These are phyloP conservation scores for Drosophila limbata DNA, from an alignment of 2,888 invertebrate species.

Conservation along the genomic window DNA sequence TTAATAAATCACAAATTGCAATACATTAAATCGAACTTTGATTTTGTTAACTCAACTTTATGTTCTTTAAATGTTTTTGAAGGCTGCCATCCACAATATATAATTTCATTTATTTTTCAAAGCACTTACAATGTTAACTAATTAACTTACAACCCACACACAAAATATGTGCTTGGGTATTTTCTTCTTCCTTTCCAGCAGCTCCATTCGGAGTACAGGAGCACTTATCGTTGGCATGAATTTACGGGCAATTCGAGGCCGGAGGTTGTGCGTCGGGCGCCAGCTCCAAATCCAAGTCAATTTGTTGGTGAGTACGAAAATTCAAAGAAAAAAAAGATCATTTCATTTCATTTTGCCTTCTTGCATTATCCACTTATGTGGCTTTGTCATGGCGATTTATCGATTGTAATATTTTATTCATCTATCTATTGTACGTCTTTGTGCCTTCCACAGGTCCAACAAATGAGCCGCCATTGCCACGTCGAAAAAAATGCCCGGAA, in stretches of 20 bases:
- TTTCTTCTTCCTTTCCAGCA: slow-evolving; percentile 85
- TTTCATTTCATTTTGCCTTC: slow-evolving; percentile 21
- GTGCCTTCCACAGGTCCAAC: slow-evolving; percentile 84
- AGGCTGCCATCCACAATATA: no score
- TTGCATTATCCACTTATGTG: slow-evolving; percentile 32
- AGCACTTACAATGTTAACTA: slow-evolving; percentile 1
- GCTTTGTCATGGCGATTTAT: slow-evolving; percentile 42
- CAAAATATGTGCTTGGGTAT: slow-evolving; percentile 10
- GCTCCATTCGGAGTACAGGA: slow-evolving; percentile 97
- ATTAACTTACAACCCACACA: slow-evolving; percentile 1
- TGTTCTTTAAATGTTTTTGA: no score
- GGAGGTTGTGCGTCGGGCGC: slow-evolving; percentile 89
- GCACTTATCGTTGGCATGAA: slow-evolving; percentile 98
- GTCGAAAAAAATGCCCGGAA: slow-evolving; percentile 95
- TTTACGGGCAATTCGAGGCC: slow-evolving; percentile 92
- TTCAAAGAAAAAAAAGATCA: slow-evolving; percentile 1
- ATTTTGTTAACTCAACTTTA: no score
- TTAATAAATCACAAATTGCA: no score
- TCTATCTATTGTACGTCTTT: slow-evolving; percentile 29
- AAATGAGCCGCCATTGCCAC: slow-evolving; percentile 93
- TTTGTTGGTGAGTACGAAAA: slow-evolving; percentile 77
- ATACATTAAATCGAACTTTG: no score
- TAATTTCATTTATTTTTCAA: not conserved
- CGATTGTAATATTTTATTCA: slow-evolving; percentile 31
- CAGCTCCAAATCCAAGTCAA: slow-evolving; percentile 86